Base-by-base conservation (phyloP, 2,888 invertebrate genomes). In the Aromia moschata region DNA sequence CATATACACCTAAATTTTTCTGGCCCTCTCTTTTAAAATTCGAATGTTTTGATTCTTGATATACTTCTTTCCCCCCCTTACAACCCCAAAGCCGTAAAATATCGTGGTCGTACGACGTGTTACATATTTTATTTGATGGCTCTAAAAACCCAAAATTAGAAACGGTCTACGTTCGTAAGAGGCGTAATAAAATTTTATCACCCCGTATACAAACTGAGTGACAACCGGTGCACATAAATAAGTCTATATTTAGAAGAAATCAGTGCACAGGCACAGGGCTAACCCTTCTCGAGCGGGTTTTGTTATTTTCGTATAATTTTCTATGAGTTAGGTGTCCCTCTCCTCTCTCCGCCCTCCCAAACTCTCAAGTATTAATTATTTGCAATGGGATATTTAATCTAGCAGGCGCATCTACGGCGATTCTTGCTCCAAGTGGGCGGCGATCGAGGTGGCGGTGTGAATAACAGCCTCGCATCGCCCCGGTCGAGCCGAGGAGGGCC, bases 361-460 rank as follows among this genome's bases (percentile, higher is more conserved):
- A n/a, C n/a, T n/a, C n/a, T n/a, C n/a, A n/a, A n/a, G 46, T 53
- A 58, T 58, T 58, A 58, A 58, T 70, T 67, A 70, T 67, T n/a
- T 61, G 67, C 62, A 67, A 67, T 60, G 64, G 66, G 64, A 58
- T 64, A 64, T 67, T 70, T 66, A 64, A 69, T 69, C 67, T 66
- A 58, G 59, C 58, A 37, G 52, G 57, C 58, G 66, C 61, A 60
- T 62, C 65, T 66, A 56, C 16, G 38, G 9, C 10, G 49, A 18
- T 11, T 15, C 53, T 56, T 56, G 60, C 62, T 60, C n/a, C 61
- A 54, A 61, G 69, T 71, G 69, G 71, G 71, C 69, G 71, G 64
- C 61, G 44, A 55, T n/a, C n/a, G 60, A 67, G 69, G 68, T 69
- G 67, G 68, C 70, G 69, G 66, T 68, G 69, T 69, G 67, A 70